phyloP scores from a whole-genome alignment of 2,113 vertebrate genomes.

The Sceloporus tristichus region DNA sequence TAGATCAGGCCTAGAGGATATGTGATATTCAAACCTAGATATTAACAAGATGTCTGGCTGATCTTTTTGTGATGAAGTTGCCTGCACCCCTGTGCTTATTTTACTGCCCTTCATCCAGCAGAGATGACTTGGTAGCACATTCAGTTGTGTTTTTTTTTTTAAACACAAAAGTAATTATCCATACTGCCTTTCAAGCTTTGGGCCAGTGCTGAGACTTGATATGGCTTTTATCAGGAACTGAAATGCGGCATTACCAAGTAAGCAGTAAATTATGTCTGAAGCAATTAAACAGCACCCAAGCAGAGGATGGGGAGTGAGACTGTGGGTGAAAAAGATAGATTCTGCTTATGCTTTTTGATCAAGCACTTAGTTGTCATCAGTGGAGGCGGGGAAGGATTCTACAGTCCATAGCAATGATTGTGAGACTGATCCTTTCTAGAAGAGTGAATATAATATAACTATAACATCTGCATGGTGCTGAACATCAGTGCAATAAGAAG shows the following conservation, averaged over 20 bases:
- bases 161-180: slow-evolving; percentile 83
- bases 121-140: slow-evolving; percentile 66
- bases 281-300: slow-evolving; percentile 86
- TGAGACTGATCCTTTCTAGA: slow-evolving; percentile 30
- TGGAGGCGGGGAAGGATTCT: slow-evolving; percentile 47
- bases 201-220: slow-evolving; percentile 85
- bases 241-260: slow-evolving; percentile 90
- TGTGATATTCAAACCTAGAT: too few species aligned
- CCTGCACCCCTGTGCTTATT: slow-evolving; percentile 60
- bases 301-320: slow-evolving; percentile 76
- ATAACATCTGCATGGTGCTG: neutral
- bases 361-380: slow-evolving; percentile 80
- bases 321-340: slow-evolving; percentile 71
- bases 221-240: slow-evolving; percentile 90
- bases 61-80: too few species aligned
- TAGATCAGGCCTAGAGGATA: too few species aligned
- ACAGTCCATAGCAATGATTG: slow-evolving; percentile 31
- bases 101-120: slow-evolving; percentile 71
- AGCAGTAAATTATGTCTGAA: slow-evolving; percentile 92
- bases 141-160: slow-evolving; percentile 50
- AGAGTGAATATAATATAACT: neutral
- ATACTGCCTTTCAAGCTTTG: slow-evolving; percentile 83
- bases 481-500: neutral
- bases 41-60: too few species aligned
- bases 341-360: slow-evolving; percentile 86